Evolutionary conservation across 2,888 invertebrate genomes (phyloP), one percentile per base, ranked within the genome.

Genomic region (Criorhina ranunculi): DNA sequence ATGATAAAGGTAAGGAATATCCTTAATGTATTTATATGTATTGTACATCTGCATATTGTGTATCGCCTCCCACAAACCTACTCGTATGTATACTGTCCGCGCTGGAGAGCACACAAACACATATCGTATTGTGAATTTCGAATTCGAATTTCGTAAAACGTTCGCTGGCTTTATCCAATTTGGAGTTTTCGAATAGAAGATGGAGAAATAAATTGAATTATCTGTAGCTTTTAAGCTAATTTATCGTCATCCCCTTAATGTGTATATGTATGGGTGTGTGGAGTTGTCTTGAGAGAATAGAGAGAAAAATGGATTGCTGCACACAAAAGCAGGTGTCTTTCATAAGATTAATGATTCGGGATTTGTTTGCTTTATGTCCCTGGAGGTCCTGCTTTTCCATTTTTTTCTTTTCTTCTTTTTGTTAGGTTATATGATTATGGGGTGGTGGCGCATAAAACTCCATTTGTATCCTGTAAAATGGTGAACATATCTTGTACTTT

Each of bases 1-100:
- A 95, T 90, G 94, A 94, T 86, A 93, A 93, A 90, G 96, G 97
- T 96, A 92, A 92, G 93, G 88, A 75, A 75, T 75, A 53, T 85
- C 75, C 57, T 83, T 69, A 29, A 53, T 55, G 24, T 46, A 4
- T 3, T 1, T 24, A 4, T 24, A 24, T 24, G 40, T 35, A 80
- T 5, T 8, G 3, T 42, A 24, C 29, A 57, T 19, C 11, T 11
- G n/a, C 24, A 24, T 6, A 12, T 51, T 12, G 29, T 29, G 51
- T 51, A 31, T 19, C 35, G 35, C 7, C 5, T 37, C 11, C 37
- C 29, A 31, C 12, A 11, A n/a, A n/a, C n/a, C n/a, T n/a, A n/a
- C n/a, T 24, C 24, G 24, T 4, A 1, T 4, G 4, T 11, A 8
- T 12, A 51, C 24, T 5, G 12, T 19, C 4, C 24, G 24, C 24